Evolutionary conservation across 2,797 vertebrate species (phyloP), one percentile per base, ranked within the genome.

Genomic region (Sylvia borin): DNA sequence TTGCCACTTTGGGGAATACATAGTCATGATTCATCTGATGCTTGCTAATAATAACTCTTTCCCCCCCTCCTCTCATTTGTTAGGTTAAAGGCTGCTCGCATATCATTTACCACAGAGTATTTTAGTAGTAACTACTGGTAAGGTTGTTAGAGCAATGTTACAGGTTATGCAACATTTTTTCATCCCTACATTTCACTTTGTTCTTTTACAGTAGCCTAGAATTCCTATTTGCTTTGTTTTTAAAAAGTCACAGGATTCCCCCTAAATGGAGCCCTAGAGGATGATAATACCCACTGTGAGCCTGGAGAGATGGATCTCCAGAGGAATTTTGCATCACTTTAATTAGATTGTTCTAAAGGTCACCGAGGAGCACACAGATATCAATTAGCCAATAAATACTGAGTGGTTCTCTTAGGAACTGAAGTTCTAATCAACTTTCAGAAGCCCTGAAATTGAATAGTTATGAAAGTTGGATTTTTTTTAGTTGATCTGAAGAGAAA

Each of bases 1-100:
- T 88, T 77, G 74, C n/a, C 38, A 81, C 55, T 90, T 85, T 92
- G 67, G 54, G 90, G 92, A 94, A 81, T 43, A 93, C 55, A 83
- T 36, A 90, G 53, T 68, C 36, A 80, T 47, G 75, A 92, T 90
- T 95, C 94, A 88, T 81, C 73, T 94, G 89, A 82, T 60, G 53
- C 76, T 91, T 94, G 64, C 73, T 95, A 94, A 94, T 80, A 96
- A 73, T 61, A 85, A 34, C 73, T 64, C 27, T 72, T 90, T 90
- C 65, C 16, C 27, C 85, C 60, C 36, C 40, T 81, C 40, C 45
- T 91, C 79, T 93, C 19, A 1, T 92, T 92, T 88, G 42, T 92
- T 90, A 91, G 81, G 91, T 95, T 94, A 93, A 96, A 88, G 62
- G 57, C 61, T 78, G 81, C 43, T 85, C 0, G 10, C 31, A 26